These are phyloP conservation scores for Micrasema longulum DNA, from an alignment of 1,140 invertebrate genomes.

Conservation along the genomic window DNA sequence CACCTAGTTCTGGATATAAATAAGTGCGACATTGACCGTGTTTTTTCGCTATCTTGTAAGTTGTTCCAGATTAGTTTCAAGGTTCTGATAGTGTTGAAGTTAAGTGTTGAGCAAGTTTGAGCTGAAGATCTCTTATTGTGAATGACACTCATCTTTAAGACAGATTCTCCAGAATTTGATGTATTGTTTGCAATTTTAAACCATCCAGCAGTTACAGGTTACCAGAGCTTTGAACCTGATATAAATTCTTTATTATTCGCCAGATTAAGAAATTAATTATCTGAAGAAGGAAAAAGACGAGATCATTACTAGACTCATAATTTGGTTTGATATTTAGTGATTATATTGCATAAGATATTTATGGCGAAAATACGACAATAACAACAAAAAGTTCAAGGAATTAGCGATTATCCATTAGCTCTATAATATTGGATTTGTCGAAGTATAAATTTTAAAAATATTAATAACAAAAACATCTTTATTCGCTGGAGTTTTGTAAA, in stretches of 20 bases:
- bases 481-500: not conserved
- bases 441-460: not conserved
- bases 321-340: no score
- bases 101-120: no score
- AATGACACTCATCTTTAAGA: no score
- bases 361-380: not conserved
- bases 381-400: not conserved
- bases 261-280: not conserved
- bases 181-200: not conserved
- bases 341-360: not conserved
- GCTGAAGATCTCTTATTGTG: no score
- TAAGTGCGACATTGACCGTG: constrained; percentile 14
- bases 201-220: no score
- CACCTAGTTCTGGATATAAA: not conserved
- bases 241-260: not conserved
- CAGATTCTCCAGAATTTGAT: no score
- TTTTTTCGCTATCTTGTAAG: constrained; percentile 23
- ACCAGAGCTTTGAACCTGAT: no score
- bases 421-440: not conserved
- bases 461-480: no score
- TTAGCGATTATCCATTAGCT: not conserved
- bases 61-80: constrained; percentile 3
- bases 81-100: not conserved
- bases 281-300: not conserved
- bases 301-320: no score